Conservation (phyloP, 2,888 invertebrate species). For the Athrips mouffetella region DNA sequence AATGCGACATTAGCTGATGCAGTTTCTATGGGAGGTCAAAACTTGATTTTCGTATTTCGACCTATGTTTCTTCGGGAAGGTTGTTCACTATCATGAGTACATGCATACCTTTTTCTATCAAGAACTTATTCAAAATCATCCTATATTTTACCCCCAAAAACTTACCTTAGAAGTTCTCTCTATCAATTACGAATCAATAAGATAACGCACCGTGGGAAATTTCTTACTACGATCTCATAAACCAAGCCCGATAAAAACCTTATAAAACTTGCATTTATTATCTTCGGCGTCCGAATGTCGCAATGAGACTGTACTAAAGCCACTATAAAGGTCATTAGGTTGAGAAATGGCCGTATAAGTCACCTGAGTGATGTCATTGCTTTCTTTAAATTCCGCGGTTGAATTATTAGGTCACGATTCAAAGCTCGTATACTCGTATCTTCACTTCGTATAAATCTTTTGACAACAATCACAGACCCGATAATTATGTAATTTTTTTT, state of each 20-base stretch:
- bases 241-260: slow-evolving; percentile 46
- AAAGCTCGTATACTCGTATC: no score
- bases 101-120: no score
- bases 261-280: slow-evolving; percentile 64
- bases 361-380: slow-evolving; percentile 3
- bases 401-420: no score
- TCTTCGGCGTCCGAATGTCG: slow-evolving; percentile 22
- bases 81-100: no score
- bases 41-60: no score
- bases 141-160: not conserved
- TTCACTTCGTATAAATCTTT: no score
- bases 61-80: no score
- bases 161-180: not conserved
- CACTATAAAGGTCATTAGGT: slow-evolving; percentile 5
- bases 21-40: no score
- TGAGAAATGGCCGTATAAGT: slow-evolving; percentile 1
- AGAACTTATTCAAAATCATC: not conserved
- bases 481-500: no score
- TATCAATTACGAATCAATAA: not conserved
- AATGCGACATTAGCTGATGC: no score
- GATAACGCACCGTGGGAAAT: not conserved
- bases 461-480: no score
- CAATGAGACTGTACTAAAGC: slow-evolving; percentile 1
- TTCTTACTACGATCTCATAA: not conserved
- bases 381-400: slow-evolving; percentile 8